Percentiles rank a stretch among this genome's conserved stretches.
Conservation (phyloP, 2,888 invertebrate genomes). For the Hydropsyche betteni region DNA sequence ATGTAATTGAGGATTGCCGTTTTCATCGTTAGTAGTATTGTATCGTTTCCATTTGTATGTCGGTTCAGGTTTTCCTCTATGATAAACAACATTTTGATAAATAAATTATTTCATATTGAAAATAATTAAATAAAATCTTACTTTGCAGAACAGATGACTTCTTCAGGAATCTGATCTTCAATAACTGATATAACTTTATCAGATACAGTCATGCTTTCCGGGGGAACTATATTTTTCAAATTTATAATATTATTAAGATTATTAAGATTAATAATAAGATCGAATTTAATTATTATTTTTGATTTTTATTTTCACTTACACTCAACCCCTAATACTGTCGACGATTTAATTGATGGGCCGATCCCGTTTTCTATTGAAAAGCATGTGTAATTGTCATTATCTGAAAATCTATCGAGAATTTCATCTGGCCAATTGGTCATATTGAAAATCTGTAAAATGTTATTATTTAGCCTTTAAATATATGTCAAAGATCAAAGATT, state of each 20-base stretch:
- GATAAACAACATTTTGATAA: conserved; percentile 18
- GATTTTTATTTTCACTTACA: conserved; percentile 67
- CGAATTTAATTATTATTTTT: conserved; percentile 8
- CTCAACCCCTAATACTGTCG: conserved; percentile 78
- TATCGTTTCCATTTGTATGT: conserved; percentile 78
- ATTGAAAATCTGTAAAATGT: conserved; percentile 69
- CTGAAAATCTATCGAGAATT: conserved; percentile 72
- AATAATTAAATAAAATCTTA: conserved; percentile 53
- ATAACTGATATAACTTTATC: conserved; percentile 62
- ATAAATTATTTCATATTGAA: background rate
- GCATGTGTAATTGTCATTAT: conserved; percentile 79
- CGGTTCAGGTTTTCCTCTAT: conserved; percentile 74
- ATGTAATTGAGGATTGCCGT: conserved; percentile 54
- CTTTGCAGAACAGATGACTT: conserved; percentile 63
- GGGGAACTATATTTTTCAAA: conserved; percentile 69
- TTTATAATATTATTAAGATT: conserved; percentile 25
- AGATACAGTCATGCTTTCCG: conserved; percentile 76
- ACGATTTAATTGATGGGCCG: conserved; percentile 75
- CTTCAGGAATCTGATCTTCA: conserved; percentile 62
- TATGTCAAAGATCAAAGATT: background rate
- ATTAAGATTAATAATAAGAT: too few species aligned
- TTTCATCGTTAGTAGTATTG: conserved; percentile 60
- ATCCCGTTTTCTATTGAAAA: conserved; percentile 73
- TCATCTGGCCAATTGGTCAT: conserved; percentile 77
- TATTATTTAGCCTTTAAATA: too few species aligned